phyloP scores from a whole-genome alignment of 2,888 invertebrate genomes.

The Creontiades dilutus region DNA sequence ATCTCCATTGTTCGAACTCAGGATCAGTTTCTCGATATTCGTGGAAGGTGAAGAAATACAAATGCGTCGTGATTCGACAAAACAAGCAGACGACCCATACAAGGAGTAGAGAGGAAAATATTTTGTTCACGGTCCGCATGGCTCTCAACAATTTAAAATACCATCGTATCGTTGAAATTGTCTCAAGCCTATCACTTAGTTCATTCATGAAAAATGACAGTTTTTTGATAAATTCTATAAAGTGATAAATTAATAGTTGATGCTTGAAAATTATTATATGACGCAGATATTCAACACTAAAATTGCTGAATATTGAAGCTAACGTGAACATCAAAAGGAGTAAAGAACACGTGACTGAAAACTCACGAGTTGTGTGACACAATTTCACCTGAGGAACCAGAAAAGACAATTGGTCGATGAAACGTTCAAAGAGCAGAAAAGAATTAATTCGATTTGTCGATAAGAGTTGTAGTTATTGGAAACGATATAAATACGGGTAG shows the following conservation, averaged over 20 bases:
- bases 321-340: too few species aligned
- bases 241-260: not conserved
- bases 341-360: too few species aligned
- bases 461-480: too few species aligned
- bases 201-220: not conserved
- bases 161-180: not conserved
- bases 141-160: not conserved
- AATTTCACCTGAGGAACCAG: too few species aligned
- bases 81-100: not conserved
- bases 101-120: not conserved
- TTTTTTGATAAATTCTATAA: not conserved
- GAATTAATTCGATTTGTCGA: too few species aligned
- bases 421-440: too few species aligned
- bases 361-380: too few species aligned
- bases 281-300: too few species aligned
- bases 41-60: conserved; percentile 1
- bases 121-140: not conserved
- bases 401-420: too few species aligned
- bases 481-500: too few species aligned
- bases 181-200: not conserved
- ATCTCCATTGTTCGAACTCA: too few species aligned
- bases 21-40: not conserved
- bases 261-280: not conserved
- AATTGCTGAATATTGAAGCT: too few species aligned
- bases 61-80: conserved; percentile 5